Percentiles rank a stretch among this genome's conserved stretches.
Conservation (phyloP, 53 echinoderm and acorn worm genomes). For the Henricia sp. region DNA sequence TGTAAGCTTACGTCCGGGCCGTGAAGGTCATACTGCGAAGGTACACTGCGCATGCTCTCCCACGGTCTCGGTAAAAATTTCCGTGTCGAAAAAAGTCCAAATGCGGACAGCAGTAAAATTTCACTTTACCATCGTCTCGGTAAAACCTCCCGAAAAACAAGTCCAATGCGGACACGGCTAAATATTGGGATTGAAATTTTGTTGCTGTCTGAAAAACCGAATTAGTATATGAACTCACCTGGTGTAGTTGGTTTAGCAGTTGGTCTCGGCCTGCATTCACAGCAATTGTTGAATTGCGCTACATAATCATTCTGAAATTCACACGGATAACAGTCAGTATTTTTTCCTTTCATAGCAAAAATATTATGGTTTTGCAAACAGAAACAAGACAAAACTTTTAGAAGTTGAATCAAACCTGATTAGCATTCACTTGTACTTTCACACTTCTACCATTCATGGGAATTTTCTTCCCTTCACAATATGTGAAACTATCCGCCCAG, state of each 20-base stretch:
- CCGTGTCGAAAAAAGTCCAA: too few species aligned
- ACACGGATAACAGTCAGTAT: background rate
- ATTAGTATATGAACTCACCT: constrained; percentile 3
- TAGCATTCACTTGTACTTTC: background rate
- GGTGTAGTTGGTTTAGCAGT: constrained; percentile 3
- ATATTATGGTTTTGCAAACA: background rate
- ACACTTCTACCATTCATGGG: background rate
- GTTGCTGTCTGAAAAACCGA: background rate
- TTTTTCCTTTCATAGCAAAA: background rate
- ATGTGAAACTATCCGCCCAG: background rate
- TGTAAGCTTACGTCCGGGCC: too few species aligned
- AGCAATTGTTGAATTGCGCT: background rate
- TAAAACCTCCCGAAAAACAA: too few species aligned
- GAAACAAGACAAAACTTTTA: background rate
- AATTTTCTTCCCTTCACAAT: background rate
- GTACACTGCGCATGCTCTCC: too few species aligned
- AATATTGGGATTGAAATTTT: background rate
- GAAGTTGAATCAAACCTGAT: background rate
- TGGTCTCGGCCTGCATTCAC: constrained; percentile 32
- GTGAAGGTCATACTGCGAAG: too few species aligned
- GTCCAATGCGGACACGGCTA: too few species aligned
- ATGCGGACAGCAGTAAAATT: too few species aligned
- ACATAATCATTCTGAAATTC: constrained; percentile 25
- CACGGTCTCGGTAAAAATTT: too few species aligned
- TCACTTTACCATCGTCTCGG: too few species aligned